phyloP scores from a whole-genome alignment of 2,113 vertebrate species.

The Pollimyrus isidori region DNA sequence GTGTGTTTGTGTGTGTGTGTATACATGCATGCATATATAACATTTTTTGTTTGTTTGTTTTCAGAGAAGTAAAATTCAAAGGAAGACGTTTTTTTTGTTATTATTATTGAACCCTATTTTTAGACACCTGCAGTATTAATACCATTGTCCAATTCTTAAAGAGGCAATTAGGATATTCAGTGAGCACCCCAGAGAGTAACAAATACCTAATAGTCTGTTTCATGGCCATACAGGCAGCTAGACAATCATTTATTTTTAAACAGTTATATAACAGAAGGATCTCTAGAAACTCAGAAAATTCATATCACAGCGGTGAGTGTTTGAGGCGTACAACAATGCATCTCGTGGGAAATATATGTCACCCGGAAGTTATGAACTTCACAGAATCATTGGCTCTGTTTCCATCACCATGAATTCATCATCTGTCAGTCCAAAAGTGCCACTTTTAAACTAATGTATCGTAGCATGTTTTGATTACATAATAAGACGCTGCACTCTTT shows the following conservation, averaged over 20 bases:
- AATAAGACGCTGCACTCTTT: background rate
- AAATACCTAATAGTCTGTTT: background rate
- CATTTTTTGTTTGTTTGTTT: background rate
- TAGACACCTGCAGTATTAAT: background rate
- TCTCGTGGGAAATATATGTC: background rate
- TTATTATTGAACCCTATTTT: background rate
- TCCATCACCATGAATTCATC: background rate
- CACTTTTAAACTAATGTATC: background rate
- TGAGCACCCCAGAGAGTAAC: background rate
- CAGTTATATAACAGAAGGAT: background rate
- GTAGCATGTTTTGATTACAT: background rate
- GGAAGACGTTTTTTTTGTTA: background rate
- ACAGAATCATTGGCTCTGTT: background rate
- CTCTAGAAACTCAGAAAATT: background rate
- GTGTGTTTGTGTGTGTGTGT: too few species aligned
- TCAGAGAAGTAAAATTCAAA: background rate
- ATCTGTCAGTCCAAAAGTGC: background rate
- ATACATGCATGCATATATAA: too few species aligned
- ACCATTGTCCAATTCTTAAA: background rate
- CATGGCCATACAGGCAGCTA: background rate
- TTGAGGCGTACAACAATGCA: background rate
- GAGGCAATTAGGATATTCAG: background rate
- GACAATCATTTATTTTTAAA: conserved; percentile 6
- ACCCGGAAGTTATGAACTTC: background rate
- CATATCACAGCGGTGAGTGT: background rate